Percentiles rank a stretch among this genome's conserved stretches.
phyloP scores from a whole-genome alignment of 2,888 invertebrate species.

The Sinohyriopsis cumingii region DNA sequence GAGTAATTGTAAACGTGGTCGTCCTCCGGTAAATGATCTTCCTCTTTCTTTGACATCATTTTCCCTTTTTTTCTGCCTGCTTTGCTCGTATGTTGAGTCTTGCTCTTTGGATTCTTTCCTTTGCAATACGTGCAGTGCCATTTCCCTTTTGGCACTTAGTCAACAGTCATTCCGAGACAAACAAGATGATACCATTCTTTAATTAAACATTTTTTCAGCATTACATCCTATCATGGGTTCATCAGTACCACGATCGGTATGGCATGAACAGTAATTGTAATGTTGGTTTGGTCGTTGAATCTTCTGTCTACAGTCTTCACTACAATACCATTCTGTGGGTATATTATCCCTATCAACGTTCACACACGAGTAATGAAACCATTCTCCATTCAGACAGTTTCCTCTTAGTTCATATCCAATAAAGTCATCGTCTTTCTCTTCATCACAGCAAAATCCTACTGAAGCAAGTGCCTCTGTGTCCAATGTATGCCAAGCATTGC shows the following conservation, averaged over 20 bases:
- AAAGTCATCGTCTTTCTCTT: slow-evolving; percentile 13
- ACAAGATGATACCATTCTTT: background rate
- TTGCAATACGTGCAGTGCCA: slow-evolving; percentile 21
- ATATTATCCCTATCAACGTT: too few species aligned
- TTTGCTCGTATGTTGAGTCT: background rate
- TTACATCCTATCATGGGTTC: slow-evolving; percentile 33
- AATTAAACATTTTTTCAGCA: slow-evolving; percentile 14
- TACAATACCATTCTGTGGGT: too few species aligned
- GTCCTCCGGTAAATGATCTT: too few species aligned
- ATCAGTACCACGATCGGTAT: slow-evolving; percentile 18
- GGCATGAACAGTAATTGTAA: too few species aligned
- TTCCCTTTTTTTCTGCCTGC: background rate
- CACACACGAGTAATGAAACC: too few species aligned
- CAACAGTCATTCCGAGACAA: slow-evolving; percentile 20
- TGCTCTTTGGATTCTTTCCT: too few species aligned
- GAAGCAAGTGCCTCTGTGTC: slow-evolving; percentile 13
- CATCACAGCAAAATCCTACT: too few species aligned
- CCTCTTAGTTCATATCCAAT: too few species aligned
- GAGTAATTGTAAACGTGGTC: slow-evolving; percentile 21
- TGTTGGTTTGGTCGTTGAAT: too few species aligned
- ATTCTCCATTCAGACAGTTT: too few species aligned
- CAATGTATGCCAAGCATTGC: slow-evolving; percentile 9
- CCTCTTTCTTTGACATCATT: background rate
- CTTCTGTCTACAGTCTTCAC: too few species aligned
- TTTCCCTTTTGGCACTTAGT: slow-evolving; percentile 20